Conservation (phyloP, 2,797 vertebrate species). For the Sebastes itinus region DNA sequence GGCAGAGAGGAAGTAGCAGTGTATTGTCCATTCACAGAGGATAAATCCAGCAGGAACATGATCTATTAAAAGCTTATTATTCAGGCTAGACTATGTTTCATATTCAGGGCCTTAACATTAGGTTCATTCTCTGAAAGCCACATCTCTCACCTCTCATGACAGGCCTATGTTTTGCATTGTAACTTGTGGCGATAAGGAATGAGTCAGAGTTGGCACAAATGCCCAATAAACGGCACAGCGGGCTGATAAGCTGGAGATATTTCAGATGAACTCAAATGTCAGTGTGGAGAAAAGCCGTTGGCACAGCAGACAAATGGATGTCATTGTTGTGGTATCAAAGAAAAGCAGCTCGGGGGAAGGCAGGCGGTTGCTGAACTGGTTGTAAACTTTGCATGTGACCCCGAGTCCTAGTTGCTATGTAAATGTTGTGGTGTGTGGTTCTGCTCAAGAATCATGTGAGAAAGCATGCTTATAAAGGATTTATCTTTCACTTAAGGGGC, state of each 20-base stretch:
- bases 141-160: neutral
- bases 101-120: neutral
- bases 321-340: conserved; percentile 7
- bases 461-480: neutral
- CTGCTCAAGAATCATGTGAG: neutral
- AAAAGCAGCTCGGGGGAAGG: neutral
- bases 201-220: neutral
- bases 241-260: neutral
- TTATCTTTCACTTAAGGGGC: neutral
- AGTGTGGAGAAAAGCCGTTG: neutral
- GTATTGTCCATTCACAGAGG: conserved; percentile 41
- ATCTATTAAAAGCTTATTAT: conserved; percentile 28
- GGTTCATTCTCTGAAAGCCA: neutral
- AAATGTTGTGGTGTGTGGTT: neutral
- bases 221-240: neutral
- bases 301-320: neutral
- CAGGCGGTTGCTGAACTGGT: neutral
- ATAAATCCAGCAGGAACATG: conserved; percentile 18
- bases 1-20: conserved; percentile 47
- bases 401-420: neutral
- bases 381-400: neutral
- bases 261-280: neutral
- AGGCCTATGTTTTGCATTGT: neutral
- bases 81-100: neutral
- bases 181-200: neutral